phyloP scores from a whole-genome alignment of 2,888 invertebrate species.

The Cephus rjabovi region DNA sequence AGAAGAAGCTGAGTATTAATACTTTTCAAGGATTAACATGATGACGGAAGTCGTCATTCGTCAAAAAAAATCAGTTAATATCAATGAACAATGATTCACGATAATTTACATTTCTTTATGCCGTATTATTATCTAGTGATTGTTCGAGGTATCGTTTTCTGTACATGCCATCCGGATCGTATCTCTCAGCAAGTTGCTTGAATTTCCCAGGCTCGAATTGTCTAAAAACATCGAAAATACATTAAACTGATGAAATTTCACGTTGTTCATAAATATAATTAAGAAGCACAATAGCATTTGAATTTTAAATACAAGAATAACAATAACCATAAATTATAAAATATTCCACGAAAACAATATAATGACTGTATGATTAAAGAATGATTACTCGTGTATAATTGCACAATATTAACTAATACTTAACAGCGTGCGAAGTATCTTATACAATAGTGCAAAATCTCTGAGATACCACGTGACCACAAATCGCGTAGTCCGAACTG shows the following conservation, averaged over 20 bases:
- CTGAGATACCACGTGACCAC: neutral
- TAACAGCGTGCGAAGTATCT: neutral
- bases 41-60: neutral
- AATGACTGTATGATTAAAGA: neutral
- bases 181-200: constrained; percentile 41
- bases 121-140: constrained; percentile 31
- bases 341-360: neutral
- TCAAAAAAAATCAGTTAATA: constrained; percentile 2
- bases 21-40: neutral
- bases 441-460: neutral
- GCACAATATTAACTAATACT: neutral
- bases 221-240: constrained; percentile 30
- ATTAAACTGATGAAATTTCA: neutral
- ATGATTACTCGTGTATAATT: neutral
- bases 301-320: neutral
- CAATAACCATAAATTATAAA: neutral
- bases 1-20: neutral
- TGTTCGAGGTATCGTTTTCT: constrained; percentile 40
- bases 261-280: neutral
- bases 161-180: constrained; percentile 45
- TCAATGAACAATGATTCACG: neutral
- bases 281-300: neutral
- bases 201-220: constrained; percentile 44
- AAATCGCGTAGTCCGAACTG: neutral
- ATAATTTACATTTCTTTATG: constrained; percentile 12